Evolutionary conservation across 2,113 vertebrate genomes (phyloP).

Genomic region (Chionodraco myersi): DNA sequence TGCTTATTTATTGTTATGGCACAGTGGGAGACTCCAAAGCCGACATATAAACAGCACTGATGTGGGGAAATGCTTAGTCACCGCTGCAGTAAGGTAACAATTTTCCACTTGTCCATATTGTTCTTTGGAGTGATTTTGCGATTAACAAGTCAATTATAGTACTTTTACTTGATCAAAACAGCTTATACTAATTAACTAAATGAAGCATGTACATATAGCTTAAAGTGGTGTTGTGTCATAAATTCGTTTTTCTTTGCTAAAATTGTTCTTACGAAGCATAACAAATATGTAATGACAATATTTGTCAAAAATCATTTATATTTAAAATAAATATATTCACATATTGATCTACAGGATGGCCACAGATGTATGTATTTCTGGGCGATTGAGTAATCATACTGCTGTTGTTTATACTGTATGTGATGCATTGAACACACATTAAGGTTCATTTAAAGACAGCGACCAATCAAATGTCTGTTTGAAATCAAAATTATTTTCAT

Average conservation of each 20-base stretch:
- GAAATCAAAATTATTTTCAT: too few species aligned
- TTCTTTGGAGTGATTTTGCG: background rate
- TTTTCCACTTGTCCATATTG: background rate
- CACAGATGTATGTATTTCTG: background rate
- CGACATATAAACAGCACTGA: conserved; percentile 11
- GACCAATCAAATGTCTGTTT: too few species aligned
- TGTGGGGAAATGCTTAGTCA: conserved; percentile 1
- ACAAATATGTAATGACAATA: too few species aligned
- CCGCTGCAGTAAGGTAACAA: background rate
- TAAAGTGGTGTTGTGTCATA: background rate
- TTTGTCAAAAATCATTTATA: too few species aligned
- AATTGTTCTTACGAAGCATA: background rate
- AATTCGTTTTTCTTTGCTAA: background rate
- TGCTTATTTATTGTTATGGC: background rate
- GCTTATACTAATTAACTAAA: background rate
- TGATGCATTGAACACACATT: background rate
- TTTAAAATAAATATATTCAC: too few species aligned
- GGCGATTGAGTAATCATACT: background rate
- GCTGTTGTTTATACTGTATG: background rate
- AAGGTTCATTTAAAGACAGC: background rate
- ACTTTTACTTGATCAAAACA: too few species aligned
- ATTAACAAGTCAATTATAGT: background rate
- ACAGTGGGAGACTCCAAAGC: background rate
- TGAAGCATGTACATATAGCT: background rate
- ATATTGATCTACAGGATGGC: background rate